A percentile compares a stretch with the other conserved stretches of the same genome.
phyloP scores from a whole-genome alignment of 2,113 vertebrate species.

The Amazona guildingii region DNA sequence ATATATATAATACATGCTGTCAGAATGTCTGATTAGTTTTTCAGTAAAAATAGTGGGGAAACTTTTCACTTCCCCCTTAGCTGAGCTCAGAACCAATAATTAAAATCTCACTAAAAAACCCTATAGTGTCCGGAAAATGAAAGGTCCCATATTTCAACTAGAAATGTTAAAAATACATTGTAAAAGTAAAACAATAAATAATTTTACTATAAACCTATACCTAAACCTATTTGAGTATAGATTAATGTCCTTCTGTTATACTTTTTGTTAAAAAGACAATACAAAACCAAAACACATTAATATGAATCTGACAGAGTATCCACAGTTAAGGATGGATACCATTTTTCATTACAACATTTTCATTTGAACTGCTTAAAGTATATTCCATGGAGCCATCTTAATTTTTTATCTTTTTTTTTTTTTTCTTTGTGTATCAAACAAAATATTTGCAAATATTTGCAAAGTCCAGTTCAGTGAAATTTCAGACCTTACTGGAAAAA shows the following conservation, averaged over 20 bases:
- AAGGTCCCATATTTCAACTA: background rate
- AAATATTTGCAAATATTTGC: background rate
- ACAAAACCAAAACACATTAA: background rate
- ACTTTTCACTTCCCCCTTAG: background rate
- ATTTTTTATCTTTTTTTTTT: rapidly evolving
- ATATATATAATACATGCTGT: background rate
- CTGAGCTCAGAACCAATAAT: background rate
- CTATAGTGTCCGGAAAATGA: background rate
- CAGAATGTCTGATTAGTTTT: background rate
- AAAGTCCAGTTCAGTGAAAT: background rate
- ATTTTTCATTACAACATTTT: background rate
- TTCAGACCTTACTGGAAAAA: background rate
- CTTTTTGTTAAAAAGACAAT: background rate
- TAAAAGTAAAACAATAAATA: background rate
- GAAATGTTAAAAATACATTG: background rate
- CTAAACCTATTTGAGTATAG: background rate
- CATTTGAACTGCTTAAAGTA: background rate
- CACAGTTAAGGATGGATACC: rapidly evolving
- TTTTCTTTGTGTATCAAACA: background rate
- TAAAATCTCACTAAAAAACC: rapidly evolving
- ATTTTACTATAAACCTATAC: background rate
- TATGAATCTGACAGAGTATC: too few relatives aligned
- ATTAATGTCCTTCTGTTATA: background rate
- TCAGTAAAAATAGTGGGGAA: background rate
- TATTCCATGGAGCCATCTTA: background rate